Conservation (phyloP, 2,113 vertebrate species). For the Tragelaphus imberbis region DNA sequence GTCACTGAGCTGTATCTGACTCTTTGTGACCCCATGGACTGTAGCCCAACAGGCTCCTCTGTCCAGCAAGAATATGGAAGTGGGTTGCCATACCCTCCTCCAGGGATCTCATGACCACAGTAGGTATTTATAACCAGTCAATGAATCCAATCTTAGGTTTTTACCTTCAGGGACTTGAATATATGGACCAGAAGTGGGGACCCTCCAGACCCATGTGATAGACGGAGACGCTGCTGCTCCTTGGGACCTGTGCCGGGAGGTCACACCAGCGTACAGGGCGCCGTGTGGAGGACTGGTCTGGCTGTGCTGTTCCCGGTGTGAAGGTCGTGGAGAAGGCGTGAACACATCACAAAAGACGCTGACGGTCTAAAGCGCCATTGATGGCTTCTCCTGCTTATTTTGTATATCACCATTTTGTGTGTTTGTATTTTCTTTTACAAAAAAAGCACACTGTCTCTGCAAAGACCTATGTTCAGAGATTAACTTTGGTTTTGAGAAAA, state of each 20-base stretch:
- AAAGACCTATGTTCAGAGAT: not conserved
- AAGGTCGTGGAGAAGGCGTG: not conserved
- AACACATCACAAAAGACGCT: not conserved
- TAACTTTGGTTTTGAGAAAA: not conserved
- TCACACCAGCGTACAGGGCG: accelerated
- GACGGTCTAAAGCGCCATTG: accelerated
- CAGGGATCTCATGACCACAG: not conserved
- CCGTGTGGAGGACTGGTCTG: accelerated
- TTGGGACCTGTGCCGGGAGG: not conserved
- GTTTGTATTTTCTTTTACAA: not conserved
- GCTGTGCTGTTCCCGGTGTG: not conserved
- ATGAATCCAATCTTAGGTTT: not conserved
- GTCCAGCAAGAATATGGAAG: not conserved
- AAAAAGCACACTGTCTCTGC: not conserved
- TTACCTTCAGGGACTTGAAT: not conserved
- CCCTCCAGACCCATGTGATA: accelerated
- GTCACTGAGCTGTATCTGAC: not conserved
- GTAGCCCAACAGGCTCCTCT: not conserved
- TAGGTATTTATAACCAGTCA: not conserved
- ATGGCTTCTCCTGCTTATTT: not conserved
- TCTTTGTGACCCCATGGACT: not conserved
- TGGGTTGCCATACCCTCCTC: not conserved
- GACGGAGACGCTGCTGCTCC: not conserved
- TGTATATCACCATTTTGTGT: no score
- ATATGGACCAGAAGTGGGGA: not conserved